Evolutionary conservation across 2,113 vertebrate species (phyloP).

Genomic region (Hemicordylus capensis): DNA sequence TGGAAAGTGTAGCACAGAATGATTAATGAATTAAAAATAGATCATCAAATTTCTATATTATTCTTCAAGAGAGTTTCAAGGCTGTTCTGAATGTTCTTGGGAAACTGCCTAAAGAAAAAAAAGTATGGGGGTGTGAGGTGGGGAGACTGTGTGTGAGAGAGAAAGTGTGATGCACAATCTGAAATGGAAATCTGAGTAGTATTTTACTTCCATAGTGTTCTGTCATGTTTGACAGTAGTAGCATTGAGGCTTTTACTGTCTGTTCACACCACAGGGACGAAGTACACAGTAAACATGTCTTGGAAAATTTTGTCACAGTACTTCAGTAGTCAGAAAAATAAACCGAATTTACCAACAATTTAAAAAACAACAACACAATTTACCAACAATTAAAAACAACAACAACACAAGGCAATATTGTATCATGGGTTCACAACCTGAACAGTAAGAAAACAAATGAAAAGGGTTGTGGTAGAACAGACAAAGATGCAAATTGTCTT

Average conservation of each 20-base stretch:
- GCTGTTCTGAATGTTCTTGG: conserved; percentile 61
- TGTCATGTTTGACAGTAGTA: background rate
- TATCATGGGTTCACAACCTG: background rate
- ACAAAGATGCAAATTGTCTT: background rate
- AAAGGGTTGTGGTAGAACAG: background rate
- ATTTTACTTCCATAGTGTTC: background rate
- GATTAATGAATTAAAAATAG: conserved; percentile 55
- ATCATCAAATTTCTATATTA: conserved; percentile 52
- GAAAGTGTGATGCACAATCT: background rate
- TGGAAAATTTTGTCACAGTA: too few relatives aligned
- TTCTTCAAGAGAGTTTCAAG: conserved; percentile 62
- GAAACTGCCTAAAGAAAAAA: conserved; percentile 17
- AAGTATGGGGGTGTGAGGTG: background rate
- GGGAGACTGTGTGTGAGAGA: background rate
- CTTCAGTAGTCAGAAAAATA: background rate
- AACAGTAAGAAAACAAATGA: background rate
- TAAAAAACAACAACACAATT: background rate
- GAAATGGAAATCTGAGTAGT: background rate
- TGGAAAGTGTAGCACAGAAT: conserved; percentile 52
- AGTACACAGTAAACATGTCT: background rate
- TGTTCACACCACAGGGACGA: background rate
- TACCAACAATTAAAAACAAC: background rate
- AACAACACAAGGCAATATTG: background rate
- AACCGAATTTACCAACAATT: background rate
- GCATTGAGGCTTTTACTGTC: background rate